phyloP scores from a whole-genome alignment of 1,140 invertebrate species.

The Aporrectodea caliginosa region DNA sequence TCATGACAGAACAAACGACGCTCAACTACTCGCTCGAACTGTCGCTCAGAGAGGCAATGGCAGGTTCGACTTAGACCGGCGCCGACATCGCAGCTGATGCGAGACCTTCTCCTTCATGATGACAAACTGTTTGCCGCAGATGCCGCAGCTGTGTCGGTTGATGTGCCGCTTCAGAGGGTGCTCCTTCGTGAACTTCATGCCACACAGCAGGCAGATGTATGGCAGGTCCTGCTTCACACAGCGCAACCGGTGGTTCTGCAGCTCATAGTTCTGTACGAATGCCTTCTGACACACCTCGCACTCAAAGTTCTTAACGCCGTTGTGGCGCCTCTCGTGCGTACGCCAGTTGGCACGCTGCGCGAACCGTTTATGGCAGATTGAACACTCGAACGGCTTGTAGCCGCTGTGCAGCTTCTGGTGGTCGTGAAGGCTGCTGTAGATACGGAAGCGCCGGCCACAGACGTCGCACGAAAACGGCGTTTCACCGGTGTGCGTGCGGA shows the following conservation, averaged over 20 bases:
- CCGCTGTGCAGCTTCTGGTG: constrained; percentile 62
- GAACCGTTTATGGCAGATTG: constrained; percentile 83
- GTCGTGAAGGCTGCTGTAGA: constrained; percentile 5
- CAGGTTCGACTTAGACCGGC: not conserved
- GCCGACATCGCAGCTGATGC: constrained; percentile 7
- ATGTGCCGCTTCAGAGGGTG: constrained; percentile 4
- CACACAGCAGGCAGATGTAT: constrained; percentile 3
- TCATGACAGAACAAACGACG: too few species aligned
- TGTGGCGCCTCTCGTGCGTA: constrained; percentile 56
- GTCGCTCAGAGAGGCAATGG: too few species aligned
- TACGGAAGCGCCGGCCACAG: not conserved
- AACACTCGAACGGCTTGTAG: constrained; percentile 80
- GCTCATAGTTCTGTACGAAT: constrained; percentile 4
- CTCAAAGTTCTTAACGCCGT: not conserved
- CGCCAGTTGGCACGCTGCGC: constrained; percentile 83
- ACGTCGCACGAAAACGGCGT: constrained; percentile 77
- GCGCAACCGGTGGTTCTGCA: constrained; percentile 5
- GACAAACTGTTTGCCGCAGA: not conserved
- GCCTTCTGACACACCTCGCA: constrained; percentile 12
- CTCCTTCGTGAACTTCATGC: constrained; percentile 13
- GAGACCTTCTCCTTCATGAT: constrained; percentile 7
- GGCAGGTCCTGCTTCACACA: constrained; percentile 11
- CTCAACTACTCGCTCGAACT: too few species aligned
- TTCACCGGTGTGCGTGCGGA: constrained; percentile 94
- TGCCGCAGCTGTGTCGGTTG: constrained; percentile 4